Base-by-base conservation (phyloP, 2,888 invertebrate species). In the Catocala nupta region DNA sequence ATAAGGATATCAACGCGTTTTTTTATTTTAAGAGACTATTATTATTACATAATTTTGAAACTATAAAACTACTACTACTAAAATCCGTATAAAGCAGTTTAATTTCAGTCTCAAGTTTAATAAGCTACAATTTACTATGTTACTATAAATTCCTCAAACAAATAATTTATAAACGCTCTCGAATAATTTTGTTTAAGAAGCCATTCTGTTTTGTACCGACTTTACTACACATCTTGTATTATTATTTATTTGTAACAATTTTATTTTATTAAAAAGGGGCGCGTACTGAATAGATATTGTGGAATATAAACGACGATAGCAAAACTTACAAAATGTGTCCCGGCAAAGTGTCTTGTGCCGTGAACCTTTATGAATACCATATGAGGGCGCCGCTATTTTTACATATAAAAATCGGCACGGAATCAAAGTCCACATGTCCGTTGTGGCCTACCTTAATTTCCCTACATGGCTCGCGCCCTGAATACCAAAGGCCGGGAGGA, bases 361-460 rank as follows among this genome's bases (percentile, higher is more conserved):
- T 74, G 75, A 78, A 80, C 84, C 84, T 88, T 85, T 89, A 88
- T 90, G 90, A 91, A 91, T 91, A 88, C 87, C 83, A 83, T 90
- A 91, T 90, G 89, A 90, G 89, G 73, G 70, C 74, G 57, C 77
- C 78, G 84, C 83, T 70, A 86, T 87, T 89, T 90, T 87, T 87
- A 87, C 88, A 87, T 88, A 87, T 74, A 87, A 88, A 88, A 89
- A 90, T 89, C 86, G 86, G 86, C 83, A 88, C 75, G 84, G 87
- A 90, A 90, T 91, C 91, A 91, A 91, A 91, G 84, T 88, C 89
- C 87, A 86, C 89, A 90, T 92, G 90, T 88, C 87, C 88, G 82
- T 79, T 77, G 83, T 81, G 87, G 89, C 84, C 87, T 88, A 90
- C 92, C 92, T 92, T 92, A 91, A 92, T 92, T 92, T 91, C 90